phyloP scores from a whole-genome alignment of 2,888 invertebrate genomes.

The Callyntrura sp. region DNA sequence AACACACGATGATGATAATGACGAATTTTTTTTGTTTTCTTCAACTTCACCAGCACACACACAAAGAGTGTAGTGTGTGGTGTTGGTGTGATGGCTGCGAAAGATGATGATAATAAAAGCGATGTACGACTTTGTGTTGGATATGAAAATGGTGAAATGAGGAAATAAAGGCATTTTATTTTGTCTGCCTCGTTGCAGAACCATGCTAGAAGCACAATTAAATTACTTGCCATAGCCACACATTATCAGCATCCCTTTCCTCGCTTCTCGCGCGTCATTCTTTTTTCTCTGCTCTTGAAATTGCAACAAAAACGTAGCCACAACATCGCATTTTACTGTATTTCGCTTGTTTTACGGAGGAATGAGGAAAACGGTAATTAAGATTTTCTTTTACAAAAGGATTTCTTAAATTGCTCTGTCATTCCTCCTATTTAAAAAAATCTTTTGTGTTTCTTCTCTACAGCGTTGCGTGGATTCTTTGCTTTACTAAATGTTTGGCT shows the following conservation, averaged over 20 bases:
- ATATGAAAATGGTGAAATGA: constrained; percentile 22
- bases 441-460: not conserved
- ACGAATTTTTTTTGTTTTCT: constrained; percentile 1
- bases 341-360: not conserved
- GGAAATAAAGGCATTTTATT: constrained; percentile 53
- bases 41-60: not conserved
- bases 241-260: constrained; percentile 26
- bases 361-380: constrained; percentile 61
- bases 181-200: not conserved
- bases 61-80: not conserved
- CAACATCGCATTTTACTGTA: not conserved
- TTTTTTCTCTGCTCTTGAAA: constrained; percentile 9
- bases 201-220: constrained; percentile 47
- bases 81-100: not conserved
- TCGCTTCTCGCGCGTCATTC: constrained; percentile 5
- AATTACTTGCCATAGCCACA: constrained; percentile 63
- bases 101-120: not conserved
- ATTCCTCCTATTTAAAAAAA: constrained; percentile 45
- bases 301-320: not conserved
- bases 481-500: constrained; percentile 57
- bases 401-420: constrained; percentile 73
- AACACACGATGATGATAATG: not conserved
- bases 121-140: not conserved
- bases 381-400: constrained; percentile 59
- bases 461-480: not conserved